phyloP scores from a whole-genome alignment of 2,888 invertebrate species.

The Eucriotettix oculatus region DNA sequence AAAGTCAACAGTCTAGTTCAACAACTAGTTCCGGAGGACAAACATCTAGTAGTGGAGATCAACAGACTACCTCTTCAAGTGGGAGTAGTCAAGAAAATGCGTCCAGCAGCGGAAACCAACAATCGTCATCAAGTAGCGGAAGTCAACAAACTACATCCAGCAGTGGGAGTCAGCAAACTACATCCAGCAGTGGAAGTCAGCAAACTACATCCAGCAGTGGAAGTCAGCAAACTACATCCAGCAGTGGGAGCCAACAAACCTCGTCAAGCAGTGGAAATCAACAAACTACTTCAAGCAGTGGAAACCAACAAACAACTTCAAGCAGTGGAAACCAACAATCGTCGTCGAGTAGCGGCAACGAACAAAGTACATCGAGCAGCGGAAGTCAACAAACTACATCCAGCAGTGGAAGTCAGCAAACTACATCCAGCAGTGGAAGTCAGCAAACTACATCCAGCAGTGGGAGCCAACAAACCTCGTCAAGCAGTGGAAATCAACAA shows the following conservation, averaged over 20 bases:
- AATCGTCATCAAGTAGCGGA: background rate
- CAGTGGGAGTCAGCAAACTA: background rate
- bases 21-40: no score
- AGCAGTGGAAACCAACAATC: background rate
- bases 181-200: background rate
- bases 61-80: background rate
- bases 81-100: background rate
- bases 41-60: background rate
- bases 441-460: background rate
- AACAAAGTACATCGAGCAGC: background rate
- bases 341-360: background rate
- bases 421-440: background rate
- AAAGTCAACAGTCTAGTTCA: background rate
- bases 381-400: background rate
- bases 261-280: background rate
- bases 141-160: background rate
- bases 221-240: background rate
- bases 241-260: background rate
- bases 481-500: background rate
- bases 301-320: background rate
- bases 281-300: background rate
- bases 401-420: background rate
- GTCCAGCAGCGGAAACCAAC: background rate
- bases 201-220: background rate
- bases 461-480: background rate